Conservation (phyloP, 2,797 vertebrate species). For the Enoplosus armatus region DNA sequence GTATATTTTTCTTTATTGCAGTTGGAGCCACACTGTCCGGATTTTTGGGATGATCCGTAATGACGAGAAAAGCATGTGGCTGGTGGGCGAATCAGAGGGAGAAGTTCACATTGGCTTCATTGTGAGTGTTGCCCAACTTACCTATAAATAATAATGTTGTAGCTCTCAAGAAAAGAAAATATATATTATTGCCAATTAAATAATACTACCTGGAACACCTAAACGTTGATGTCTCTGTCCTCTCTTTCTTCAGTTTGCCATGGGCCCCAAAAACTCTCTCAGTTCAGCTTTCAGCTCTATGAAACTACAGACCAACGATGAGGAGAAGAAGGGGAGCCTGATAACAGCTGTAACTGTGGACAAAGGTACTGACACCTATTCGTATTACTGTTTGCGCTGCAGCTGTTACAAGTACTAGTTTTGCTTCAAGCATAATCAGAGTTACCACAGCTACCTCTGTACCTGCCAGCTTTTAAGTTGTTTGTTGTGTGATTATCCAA, state of each 20-base stretch:
- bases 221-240: background rate
- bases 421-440: background rate
- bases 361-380: slow-evolving; percentile 46
- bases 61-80: slow-evolving; percentile 78
- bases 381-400: background rate
- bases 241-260: slow-evolving; percentile 57
- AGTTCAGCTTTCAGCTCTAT: fast-evolving
- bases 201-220: background rate
- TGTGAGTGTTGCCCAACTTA: slow-evolving; percentile 68
- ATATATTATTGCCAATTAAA: background rate
- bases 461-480: background rate
- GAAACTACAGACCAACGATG: fast-evolving
- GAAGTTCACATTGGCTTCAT: slow-evolving; percentile 53
- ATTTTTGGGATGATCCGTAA: slow-evolving; percentile 49
- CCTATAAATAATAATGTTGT: background rate
- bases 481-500: background rate
- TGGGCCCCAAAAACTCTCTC: background rate
- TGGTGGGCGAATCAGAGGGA: slow-evolving; percentile 14
- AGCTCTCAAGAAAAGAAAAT: background rate
- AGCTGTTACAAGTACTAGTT: background rate
- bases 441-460: background rate
- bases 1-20: slow-evolving; percentile 34
- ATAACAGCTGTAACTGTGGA: slow-evolving; percentile 74
- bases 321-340: background rate
- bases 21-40: fast-evolving